Evolutionary conservation across 2,888 invertebrate species (phyloP).

Genomic region (Sphinx pinastri): DNA sequence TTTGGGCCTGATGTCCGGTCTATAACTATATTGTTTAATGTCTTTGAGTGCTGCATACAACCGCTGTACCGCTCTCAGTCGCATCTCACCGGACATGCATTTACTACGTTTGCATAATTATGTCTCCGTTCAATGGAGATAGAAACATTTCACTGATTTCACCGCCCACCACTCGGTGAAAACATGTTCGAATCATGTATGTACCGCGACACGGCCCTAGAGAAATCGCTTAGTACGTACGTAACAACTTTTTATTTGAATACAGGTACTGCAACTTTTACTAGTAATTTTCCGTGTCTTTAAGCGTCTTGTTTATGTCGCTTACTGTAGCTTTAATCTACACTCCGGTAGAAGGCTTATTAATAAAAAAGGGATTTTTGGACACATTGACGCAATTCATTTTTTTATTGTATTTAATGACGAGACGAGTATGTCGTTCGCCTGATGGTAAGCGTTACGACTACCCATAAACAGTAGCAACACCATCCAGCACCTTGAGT

Average conservation of each 20-base stretch:
- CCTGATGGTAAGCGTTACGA: too few species aligned
- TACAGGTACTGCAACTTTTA: slow-evolving; percentile 37
- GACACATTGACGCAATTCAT: too few species aligned
- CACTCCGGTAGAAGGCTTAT: background rate
- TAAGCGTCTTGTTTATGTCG: background rate
- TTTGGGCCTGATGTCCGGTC: too few species aligned
- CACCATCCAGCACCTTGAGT: too few species aligned
- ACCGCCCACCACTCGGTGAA: slow-evolving; percentile 28
- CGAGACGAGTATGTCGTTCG: too few species aligned
- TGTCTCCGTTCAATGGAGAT: slow-evolving; percentile 40
- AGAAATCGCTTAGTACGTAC: slow-evolving; percentile 33
- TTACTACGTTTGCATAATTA: slow-evolving; percentile 36
- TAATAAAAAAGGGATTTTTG: background rate
- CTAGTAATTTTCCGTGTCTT: slow-evolving; percentile 23
- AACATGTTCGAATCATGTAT: slow-evolving; percentile 1
- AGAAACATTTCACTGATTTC: slow-evolving; percentile 46
- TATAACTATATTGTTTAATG: too few species aligned
- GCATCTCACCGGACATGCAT: slow-evolving; percentile 25
- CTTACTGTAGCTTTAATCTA: background rate
- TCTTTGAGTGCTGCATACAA: slow-evolving; percentile 1
- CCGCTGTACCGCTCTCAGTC: background rate
- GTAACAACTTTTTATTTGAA: slow-evolving; percentile 37
- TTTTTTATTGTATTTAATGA: too few species aligned
- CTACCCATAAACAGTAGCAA: too few species aligned
- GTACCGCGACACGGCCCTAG: slow-evolving; percentile 26